Percentiles rank a stretch among this genome's conserved stretches.
Evolutionary conservation across 2,797 vertebrate species (phyloP).

Genomic region (Halcyon chelicuti): DNA sequence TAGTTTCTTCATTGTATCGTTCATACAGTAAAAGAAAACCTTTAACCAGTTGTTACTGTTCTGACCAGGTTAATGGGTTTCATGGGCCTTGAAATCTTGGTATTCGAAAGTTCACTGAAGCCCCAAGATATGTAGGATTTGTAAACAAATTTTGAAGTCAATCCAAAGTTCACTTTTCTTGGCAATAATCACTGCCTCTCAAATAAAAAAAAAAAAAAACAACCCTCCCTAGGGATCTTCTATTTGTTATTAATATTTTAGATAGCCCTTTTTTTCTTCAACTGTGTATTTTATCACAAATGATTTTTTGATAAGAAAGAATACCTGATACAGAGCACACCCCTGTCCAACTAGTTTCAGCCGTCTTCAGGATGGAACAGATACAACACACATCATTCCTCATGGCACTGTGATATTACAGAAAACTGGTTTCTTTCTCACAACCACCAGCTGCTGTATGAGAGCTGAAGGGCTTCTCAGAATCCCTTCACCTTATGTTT

Average conservation of each 20-base stretch:
- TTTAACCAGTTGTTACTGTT: background rate
- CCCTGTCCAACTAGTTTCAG: background rate
- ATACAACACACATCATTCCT: background rate
- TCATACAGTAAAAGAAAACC: background rate
- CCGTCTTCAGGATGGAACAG: background rate
- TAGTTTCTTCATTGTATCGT: background rate
- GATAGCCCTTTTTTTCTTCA: background rate
- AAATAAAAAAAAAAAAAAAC: background rate
- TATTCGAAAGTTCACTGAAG: background rate
- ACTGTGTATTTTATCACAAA: background rate
- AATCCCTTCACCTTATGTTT: slow-evolving; percentile 57
- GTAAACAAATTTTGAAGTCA: background rate
- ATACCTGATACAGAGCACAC: background rate
- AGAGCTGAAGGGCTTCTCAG: slow-evolving; percentile 40
- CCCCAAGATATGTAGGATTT: background rate
- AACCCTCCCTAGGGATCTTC: background rate
- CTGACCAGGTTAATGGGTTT: background rate
- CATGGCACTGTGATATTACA: background rate
- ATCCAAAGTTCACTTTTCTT: background rate
- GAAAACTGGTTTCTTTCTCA: background rate
- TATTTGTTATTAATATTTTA: background rate
- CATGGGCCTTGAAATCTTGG: background rate
- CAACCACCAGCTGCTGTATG: slow-evolving; percentile 17
- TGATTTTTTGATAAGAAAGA: background rate
- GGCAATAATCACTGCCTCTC: background rate